phyloP scores from a whole-genome alignment of 1,140 invertebrate genomes.

The Drosophila simulans region DNA sequence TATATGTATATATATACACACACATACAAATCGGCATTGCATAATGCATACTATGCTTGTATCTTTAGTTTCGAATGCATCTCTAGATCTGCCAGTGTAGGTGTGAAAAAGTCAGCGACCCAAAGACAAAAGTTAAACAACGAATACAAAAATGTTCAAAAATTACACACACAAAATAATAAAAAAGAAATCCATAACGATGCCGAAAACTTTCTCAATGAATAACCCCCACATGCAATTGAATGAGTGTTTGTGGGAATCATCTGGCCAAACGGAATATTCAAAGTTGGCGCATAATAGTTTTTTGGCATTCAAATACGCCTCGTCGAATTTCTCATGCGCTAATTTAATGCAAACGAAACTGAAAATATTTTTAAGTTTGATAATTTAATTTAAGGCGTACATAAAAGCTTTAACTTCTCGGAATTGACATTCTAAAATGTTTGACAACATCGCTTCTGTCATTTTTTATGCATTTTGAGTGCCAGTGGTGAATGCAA shows the following conservation, averaged over 20 bases:
- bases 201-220: constrained; percentile 69
- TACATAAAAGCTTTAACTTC: too few relatives aligned
- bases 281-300: constrained; percentile 8
- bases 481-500: constrained; percentile 3
- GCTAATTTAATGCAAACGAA: constrained; percentile 1
- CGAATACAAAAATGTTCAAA: constrained; percentile 6
- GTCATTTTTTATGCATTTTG: not conserved
- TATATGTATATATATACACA: constrained; percentile 6
- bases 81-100: constrained; percentile 12
- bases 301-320: constrained; percentile 2
- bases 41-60: constrained; percentile 36
- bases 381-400: too few relatives aligned
- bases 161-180: constrained; percentile 3
- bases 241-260: constrained; percentile 35
- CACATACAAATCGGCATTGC: constrained; percentile 21
- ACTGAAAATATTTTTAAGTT: too few relatives aligned
- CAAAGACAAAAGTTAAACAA: constrained; percentile 33
- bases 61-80: constrained; percentile 23
- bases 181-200: constrained; percentile 43
- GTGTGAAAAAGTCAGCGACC: constrained; percentile 61
- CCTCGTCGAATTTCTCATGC: not conserved
- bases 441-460: not conserved
- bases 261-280: constrained; percentile 16
- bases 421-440: constrained; percentile 14
- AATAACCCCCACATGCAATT: constrained; percentile 47